Evolutionary conservation across 2,113 vertebrate species (phyloP).

Genomic region (Mastomys coucha): DNA sequence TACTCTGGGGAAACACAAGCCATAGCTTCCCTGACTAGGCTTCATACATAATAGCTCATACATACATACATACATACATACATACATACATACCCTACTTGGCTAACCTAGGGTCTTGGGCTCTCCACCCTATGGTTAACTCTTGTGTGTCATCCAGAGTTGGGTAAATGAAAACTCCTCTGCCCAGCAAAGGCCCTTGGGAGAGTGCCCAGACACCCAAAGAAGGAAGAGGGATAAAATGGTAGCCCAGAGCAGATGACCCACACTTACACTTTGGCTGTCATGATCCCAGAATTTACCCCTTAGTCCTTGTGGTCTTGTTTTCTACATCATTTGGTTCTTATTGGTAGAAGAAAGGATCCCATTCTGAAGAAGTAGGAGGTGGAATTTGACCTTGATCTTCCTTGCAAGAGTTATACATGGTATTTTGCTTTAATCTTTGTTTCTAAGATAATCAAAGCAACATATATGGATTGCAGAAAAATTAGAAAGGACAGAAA

Average conservation of each 20-base stretch:
- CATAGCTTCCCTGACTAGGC: not conserved
- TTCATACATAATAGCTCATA: not conserved
- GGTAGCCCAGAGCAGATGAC: no score
- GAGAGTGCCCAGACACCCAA: not conserved
- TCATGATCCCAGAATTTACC: not conserved
- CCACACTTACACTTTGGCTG: not conserved
- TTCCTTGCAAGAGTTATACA: not conserved
- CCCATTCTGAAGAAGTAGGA: not conserved
- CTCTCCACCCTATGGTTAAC: not conserved
- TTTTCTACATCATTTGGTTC: not conserved
- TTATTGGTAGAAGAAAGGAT: not conserved
- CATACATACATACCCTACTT: not conserved
- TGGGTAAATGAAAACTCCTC: not conserved
- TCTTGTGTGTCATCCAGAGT: not conserved
- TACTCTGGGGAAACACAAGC: slow-evolving; percentile 34
- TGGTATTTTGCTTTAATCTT: slow-evolving; percentile 17
- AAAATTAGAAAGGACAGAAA: slow-evolving; percentile 26
- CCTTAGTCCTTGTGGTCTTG: not conserved
- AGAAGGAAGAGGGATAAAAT: not conserved
- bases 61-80: no score
- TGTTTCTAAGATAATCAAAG: slow-evolving; percentile 52
- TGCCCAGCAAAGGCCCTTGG: not conserved
- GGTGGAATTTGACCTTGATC: not conserved
- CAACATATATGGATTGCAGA: not conserved
- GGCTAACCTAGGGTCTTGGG: not conserved